Base-by-base conservation (phyloP, 2,888 invertebrate genomes). In the Tricholauxania praeusta region DNA sequence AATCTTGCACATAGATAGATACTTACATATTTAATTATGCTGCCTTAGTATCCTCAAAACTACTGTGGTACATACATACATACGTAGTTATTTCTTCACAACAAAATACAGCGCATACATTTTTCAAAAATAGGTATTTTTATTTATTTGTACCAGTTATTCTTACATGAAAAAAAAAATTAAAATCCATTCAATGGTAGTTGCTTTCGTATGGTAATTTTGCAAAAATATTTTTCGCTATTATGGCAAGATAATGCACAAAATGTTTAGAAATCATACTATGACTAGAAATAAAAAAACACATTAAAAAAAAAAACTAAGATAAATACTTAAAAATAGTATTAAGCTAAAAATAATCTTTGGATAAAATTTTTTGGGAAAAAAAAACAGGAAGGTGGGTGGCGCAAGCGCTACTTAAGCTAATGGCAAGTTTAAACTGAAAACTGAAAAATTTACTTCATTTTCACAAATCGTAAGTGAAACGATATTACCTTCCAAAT, bases 321-420 rank as follows among this genome's bases (percentile, higher is more conserved):
- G 15, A 32, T 32, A 66, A 39, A 2, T 28, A 15, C 53, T 53
- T 52, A 57, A 28, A 28, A 69, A 22, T 60, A 69, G 32, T 15
- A 39, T 32, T 69, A 60, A 28, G 39, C 39, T 14, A 64, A n/a
- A 67, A 19, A n/a, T 69, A 69, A 59, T 69, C 69, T 69, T 69
- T 69, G 69, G 69, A 32, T 69, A 69, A 12, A 8, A 17, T 39
- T 69, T 69, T 69, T 69, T 69, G 69, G 69, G 62, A 69, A 69
- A 49, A 62, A 69, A 12, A 14, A n/a, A 17, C n/a, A 28, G 7
- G 17, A 15, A 28, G 19, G 19, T n/a, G 57, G 28, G n/a, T 57
- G 57, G 19, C 12, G 12, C 22, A 17, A 17, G 19, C 57, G 57
- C 57, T 57, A 53, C 66, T 66, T 39, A 53, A 53, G 12, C 66